Percentiles rank a stretch among this genome's conserved stretches.
Conservation (phyloP, 2,797 vertebrate species). For the Leontopithecus rosalia region DNA sequence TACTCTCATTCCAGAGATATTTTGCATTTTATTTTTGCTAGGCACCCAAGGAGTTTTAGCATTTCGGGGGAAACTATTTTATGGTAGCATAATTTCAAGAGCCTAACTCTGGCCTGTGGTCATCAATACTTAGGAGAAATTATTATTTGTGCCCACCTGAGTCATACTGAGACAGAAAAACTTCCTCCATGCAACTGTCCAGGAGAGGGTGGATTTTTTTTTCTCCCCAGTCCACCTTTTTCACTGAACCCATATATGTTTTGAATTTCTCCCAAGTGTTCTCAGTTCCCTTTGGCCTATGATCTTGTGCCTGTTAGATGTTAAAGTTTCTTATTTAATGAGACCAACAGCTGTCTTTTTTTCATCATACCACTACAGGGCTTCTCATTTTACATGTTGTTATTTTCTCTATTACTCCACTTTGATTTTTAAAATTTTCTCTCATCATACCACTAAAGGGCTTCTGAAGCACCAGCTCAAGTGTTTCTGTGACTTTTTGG, state of each 20-base stretch:
- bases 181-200: background rate
- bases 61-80: background rate
- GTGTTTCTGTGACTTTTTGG: background rate
- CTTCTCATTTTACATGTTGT: background rate
- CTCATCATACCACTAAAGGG: background rate
- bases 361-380: background rate
- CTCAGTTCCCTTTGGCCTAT: background rate
- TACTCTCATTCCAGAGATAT: background rate
- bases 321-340: background rate
- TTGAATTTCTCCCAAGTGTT: background rate
- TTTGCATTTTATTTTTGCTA: background rate
- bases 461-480: background rate
- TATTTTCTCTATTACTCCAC: no score
- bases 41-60: background rate
- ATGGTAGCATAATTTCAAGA: background rate
- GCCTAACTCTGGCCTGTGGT: background rate
- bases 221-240: background rate
- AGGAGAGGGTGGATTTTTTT: background rate
- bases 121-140: background rate
- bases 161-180: background rate
- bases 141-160: background rate
- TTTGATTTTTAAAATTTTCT: background rate
- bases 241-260: background rate
- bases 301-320: background rate
- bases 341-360: background rate